Percentiles rank a stretch among this genome's conserved stretches.
phyloP scores from a whole-genome alignment of 2,888 invertebrate species.

The Balanococcus diminutus region DNA sequence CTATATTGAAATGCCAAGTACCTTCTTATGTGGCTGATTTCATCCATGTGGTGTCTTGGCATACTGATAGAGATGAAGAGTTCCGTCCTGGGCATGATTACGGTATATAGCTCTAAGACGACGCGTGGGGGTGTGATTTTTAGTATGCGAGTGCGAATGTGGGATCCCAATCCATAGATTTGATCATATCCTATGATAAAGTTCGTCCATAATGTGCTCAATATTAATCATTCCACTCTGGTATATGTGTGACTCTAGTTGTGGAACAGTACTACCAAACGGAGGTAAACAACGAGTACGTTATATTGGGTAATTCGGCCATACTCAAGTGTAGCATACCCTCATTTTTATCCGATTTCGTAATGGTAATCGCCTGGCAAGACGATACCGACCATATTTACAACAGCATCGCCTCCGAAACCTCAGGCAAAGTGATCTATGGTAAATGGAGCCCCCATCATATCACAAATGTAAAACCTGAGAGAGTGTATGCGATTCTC shows the following conservation, averaged over 20 bases:
- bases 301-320: slow-evolving; percentile 85
- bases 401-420: slow-evolving; percentile 28
- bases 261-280: slow-evolving; percentile 88
- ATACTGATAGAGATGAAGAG: slow-evolving; percentile 78
- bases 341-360: slow-evolving; percentile 88
- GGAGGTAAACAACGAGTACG: slow-evolving; percentile 88
- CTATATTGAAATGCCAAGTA: slow-evolving; percentile 86
- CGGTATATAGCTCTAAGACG: slow-evolving; percentile 55
- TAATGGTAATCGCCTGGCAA: slow-evolving; percentile 68
- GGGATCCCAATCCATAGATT: slow-evolving; percentile 1
- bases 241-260: slow-evolving; percentile 67
- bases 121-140: background rate
- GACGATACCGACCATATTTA: slow-evolving; percentile 55
- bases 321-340: slow-evolving; percentile 88
- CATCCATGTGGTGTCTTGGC: slow-evolving; percentile 65
- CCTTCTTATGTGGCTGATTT: slow-evolving; percentile 94
- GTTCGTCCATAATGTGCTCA: background rate
- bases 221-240: background rate
- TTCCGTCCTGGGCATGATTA: slow-evolving; percentile 67
- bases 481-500: background rate
- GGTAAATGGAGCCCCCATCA: slow-evolving; percentile 3
- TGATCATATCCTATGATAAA: background rate
- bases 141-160: slow-evolving; percentile 37
- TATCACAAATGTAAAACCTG: background rate
- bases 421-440: background rate